Base-by-base conservation (phyloP, 2,888 invertebrate genomes). In the Acanthoscelides obtectus region DNA sequence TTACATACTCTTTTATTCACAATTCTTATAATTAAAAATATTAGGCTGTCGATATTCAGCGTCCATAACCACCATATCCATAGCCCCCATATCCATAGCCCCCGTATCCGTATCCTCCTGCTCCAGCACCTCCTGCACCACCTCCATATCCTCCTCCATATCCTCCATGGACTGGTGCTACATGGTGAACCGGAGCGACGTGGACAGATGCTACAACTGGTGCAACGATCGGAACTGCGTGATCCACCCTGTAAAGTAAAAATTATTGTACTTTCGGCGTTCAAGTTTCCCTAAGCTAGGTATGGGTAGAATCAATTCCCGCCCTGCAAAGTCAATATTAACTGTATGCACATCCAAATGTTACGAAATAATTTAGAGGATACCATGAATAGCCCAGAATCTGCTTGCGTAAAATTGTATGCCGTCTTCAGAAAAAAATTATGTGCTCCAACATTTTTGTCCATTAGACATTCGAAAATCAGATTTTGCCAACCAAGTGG, bases 11-110 rank as follows among this genome's bases (percentile, higher is more conserved):
- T 45, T 45, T 45, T 45, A 6, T 6, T 45, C 17, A 4, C 1
- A 17, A 12, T 45, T 45, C 45, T 25, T 12, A 45, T 17, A 45
- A 45, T 45, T 17, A 45, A 45, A n/a, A n/a, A n/a, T n/a, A n/a
- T 45, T 6, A 25, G 4, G 25, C 17, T 45, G 12, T 45, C 45
- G 17, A 12, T 12, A 1, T 45, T 45, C 45, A 45, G 45, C 66
- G 22, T 66, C 66, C 66, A 66, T 66, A 66, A 66, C 66, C 66
- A 21, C 66, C 66, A 66, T 66, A 66, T 66, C 66, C 66, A 20
- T 66, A 66, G 20, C 66, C 66, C 6, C 66, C 66, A 66, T 66
- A 66, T 66, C 66, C 66, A 20, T 21, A 20, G 19, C 66, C 66
- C 8, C 66, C 66, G 17, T 66, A 66, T 2, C 20, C 66, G 20